Conservation (phyloP, 2,888 invertebrate genomes). For the Cancer borealis region DNA sequence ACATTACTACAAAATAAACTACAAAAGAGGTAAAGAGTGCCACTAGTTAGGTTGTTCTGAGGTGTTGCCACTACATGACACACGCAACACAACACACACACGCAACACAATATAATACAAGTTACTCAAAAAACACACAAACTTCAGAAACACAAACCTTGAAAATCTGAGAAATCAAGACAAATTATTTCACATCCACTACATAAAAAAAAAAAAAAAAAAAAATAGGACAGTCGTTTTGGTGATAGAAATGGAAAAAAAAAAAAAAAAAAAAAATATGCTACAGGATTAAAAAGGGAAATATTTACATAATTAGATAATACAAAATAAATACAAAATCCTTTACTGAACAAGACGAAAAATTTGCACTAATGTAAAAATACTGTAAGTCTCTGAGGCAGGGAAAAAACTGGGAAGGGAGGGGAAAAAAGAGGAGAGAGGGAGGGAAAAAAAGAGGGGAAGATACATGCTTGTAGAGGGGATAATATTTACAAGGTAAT, state of each 20-base stretch:
- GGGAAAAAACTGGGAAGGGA: not conserved
- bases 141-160: not conserved
- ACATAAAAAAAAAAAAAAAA: not conserved
- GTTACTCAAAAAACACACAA: not conserved
- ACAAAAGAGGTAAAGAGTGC: too few relatives aligned
- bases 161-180: not conserved
- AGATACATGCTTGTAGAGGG: not conserved
- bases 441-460: not conserved
- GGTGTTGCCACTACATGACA: not conserved
- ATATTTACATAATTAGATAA: not conserved
- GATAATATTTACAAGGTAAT: not conserved
- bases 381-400: not conserved
- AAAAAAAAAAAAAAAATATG: not conserved
- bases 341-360: not conserved
- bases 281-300: not conserved
- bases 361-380: not conserved
- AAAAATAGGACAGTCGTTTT: too few relatives aligned
- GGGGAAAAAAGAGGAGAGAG: not conserved
- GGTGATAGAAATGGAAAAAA: too few relatives aligned
- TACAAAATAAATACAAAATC: not conserved
- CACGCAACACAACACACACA: not conserved
- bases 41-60: not conserved
- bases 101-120: not conserved
- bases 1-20: too few relatives aligned
- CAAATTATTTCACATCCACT: constrained; percentile 1